Conservation (phyloP, 2,113 vertebrate genomes). For the Catharus bicknelli region DNA sequence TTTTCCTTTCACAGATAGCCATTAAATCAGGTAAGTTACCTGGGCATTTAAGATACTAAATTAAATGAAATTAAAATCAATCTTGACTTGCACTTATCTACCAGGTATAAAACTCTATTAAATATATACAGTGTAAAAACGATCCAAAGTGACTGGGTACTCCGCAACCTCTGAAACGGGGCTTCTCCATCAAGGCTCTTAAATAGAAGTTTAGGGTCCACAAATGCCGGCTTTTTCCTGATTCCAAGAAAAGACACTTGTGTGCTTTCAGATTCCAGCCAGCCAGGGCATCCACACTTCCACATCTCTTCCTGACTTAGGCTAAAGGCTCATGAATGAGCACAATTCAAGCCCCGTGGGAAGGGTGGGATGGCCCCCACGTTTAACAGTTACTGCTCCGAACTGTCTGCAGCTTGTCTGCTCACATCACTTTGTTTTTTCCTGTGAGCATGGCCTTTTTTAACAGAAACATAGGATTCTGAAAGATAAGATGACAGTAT, state of each 20-base stretch:
- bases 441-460: neutral
- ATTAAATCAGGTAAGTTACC: neutral
- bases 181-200: neutral
- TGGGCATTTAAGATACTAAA: neutral
- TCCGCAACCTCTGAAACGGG: neutral
- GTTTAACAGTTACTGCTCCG: conserved; percentile 22
- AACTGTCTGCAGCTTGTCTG: conserved; percentile 45
- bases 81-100: neutral
- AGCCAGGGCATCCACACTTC: neutral
- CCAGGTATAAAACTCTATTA: neutral
- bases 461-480: conserved; percentile 30
- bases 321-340: conserved; percentile 12
- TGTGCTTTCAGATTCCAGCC: neutral
- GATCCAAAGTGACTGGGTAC: neutral
- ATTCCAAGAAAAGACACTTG: neutral
- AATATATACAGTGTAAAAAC: neutral
- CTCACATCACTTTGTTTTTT: conserved; percentile 21
- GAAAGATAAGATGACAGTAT: conserved; percentile 45
- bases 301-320: neutral
- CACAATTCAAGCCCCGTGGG: neutral
- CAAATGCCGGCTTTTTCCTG: neutral
- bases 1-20: neutral
- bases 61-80: neutral
- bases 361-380: neutral
- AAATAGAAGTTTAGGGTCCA: neutral